These are phyloP conservation scores for Gracilinanus agilis DNA, from an alignment of 2,113 vertebrate genomes.

Conservation along the genomic window DNA sequence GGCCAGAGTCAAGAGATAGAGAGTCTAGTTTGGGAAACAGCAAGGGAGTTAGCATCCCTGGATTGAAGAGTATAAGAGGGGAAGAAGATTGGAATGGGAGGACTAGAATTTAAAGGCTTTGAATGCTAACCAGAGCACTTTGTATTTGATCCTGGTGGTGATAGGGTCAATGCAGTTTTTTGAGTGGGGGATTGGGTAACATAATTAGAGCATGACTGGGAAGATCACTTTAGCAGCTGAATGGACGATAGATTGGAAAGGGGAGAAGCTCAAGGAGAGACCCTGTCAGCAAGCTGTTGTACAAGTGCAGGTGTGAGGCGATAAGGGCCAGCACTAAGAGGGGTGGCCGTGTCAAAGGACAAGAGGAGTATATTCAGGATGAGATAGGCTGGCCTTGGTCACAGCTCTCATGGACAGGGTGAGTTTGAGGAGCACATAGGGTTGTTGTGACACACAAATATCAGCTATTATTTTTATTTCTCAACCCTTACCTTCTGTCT, in stretches of 20 bases:
- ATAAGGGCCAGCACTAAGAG: background rate
- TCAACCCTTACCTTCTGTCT: too few species aligned
- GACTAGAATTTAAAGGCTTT: background rate
- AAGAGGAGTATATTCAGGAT: background rate
- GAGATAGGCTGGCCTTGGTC: too few species aligned
- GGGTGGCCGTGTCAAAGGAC: background rate
- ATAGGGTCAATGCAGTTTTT: background rate
- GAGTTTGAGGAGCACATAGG: background rate
- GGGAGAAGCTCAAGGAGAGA: background rate
- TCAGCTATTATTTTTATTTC: background rate
- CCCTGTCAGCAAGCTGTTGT: background rate
- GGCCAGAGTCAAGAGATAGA: background rate
- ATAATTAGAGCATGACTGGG: background rate
- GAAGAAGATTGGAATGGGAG: background rate
- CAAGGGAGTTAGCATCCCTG: background rate
- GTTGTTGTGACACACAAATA: background rate
- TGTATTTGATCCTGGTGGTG: background rate
- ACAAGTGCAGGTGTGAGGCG: background rate
- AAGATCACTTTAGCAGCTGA: background rate
- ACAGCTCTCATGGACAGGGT: background rate
- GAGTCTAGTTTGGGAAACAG: background rate
- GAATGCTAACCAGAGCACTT: background rate
- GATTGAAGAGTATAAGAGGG: background rate
- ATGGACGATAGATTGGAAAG: background rate
- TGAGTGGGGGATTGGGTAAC: background rate